These are phyloP conservation scores for Agrochola circellaris DNA, from an alignment of 2,888 invertebrate species.

Conservation along the genomic window DNA sequence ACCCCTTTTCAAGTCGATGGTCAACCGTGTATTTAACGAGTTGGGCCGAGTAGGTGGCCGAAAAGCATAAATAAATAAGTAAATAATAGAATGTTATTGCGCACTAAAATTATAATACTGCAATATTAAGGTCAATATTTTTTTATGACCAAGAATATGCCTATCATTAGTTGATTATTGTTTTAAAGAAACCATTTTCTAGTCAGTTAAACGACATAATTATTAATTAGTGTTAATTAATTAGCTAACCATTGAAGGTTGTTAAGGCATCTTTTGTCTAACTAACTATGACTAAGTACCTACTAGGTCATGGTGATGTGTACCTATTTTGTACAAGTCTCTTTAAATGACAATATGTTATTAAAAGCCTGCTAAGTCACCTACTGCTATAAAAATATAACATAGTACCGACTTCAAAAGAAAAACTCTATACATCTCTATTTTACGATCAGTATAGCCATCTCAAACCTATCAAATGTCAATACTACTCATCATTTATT, in stretches of 20 bases:
- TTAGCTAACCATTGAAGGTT: not conserved
- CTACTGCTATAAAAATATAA: not conserved
- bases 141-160: not conserved
- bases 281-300: slow-evolving; percentile 1
- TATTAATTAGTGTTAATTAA: slow-evolving; percentile 1
- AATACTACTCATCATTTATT: not conserved
- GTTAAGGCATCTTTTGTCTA: not conserved
- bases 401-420: not conserved
- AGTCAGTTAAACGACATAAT: not conserved
- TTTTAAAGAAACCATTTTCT: not conserved
- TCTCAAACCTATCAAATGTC: not conserved
- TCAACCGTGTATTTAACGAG: too few relatives aligned
- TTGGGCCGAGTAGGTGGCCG: too few relatives aligned
- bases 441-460: not conserved
- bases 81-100: not conserved
- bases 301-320: slow-evolving; percentile 22
- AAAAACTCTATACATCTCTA: not conserved
- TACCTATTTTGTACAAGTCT: not conserved
- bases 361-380: not conserved
- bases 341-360: not conserved
- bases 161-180: not conserved
- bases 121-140: not conserved
- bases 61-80: not conserved
- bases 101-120: not conserved
- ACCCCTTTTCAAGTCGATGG: too few relatives aligned